phyloP scores from a whole-genome alignment of 2,888 invertebrate genomes.

The Matsumyia berberina region DNA sequence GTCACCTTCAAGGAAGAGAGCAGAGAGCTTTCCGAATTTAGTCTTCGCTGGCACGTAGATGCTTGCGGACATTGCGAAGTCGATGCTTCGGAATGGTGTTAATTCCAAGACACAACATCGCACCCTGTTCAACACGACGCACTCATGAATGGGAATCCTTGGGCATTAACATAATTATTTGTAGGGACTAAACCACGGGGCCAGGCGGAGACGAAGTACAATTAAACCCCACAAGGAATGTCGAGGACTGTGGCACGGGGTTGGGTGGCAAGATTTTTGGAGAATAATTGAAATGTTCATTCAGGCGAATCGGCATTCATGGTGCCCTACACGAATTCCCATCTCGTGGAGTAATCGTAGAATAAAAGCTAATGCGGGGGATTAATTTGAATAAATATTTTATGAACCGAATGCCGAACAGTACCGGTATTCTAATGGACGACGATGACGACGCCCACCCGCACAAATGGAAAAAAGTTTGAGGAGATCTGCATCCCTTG shows the following conservation, averaged over 20 bases:
- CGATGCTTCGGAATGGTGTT: neutral
- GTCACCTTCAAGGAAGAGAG: slow-evolving; percentile 35
- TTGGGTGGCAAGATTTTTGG: slow-evolving; percentile 28
- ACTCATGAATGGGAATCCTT: slow-evolving; percentile 30
- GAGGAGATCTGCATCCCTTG: slow-evolving; percentile 9
- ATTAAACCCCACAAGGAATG: neutral
- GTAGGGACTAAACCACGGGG: neutral
- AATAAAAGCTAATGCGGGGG: slow-evolving; percentile 24
- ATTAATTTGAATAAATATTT: slow-evolving; percentile 45
- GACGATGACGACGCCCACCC: neutral
- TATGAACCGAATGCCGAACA: slow-evolving; percentile 20
- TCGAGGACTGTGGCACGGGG: neutral
- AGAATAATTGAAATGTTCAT: slow-evolving; percentile 51
- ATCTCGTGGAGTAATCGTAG: slow-evolving; percentile 2
- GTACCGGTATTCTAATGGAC: slow-evolving; percentile 8
- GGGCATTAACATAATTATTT: slow-evolving; percentile 22
- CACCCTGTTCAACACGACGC: slow-evolving; percentile 6
- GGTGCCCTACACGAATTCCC: neutral
- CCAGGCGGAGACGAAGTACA: neutral
- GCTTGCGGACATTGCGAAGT: neutral
- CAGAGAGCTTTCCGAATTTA: slow-evolving; percentile 23
- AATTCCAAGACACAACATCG: neutral
- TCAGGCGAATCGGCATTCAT: slow-evolving; percentile 25
- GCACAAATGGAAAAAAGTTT: slow-evolving; percentile 15
- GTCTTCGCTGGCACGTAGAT: slow-evolving; percentile 14